Evolutionary conservation across 1,140 invertebrate species (phyloP), one percentile per base, ranked within the genome.

Genomic region (Magallana gigas): DNA sequence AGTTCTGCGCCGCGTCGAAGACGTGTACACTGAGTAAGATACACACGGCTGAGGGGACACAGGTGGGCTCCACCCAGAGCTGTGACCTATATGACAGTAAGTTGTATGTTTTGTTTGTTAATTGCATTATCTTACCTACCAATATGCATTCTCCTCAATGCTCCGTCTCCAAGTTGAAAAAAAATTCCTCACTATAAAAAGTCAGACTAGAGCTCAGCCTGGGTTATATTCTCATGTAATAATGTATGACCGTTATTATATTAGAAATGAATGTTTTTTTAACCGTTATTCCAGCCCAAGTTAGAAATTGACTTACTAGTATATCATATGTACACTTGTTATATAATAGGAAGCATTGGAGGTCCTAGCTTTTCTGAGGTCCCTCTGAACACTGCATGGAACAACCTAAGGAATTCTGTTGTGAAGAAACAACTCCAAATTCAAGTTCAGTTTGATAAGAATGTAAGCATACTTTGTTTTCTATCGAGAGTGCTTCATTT

Each of bases 1-100:
- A 91, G 48, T 90, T 85, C 80, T 91, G 90, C 81, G 48, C 84
- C 0, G 4, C 29, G 36, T 81, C 85, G 18, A 71, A 89, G 57
- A 80, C 87, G 5, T 91, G 90, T 81, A 89, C 88, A 2, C 57
- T 91, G 14, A 89, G 88, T 58, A 86, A 80, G 58, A 76, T 81
- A 11, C 84, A 88, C 36, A 84, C 60, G 71, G 83, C 84, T 8
- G 87, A 88, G 57, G 83, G 82, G 8, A 56, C 84, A 14, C 16
- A 81, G 14, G 0, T 90, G 0, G 60, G n/a, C 16, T 83, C 64
- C 11, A 36, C 57, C 12, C 83, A 71, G 36, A 57, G 14, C 6
- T 56, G 60, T 14, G 29, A 58, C n/a, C 16, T 57, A 4, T 57
- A n/a, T 62, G 36, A 48, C 56, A 12, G 48, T 58, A 64, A 8